Conservation (phyloP, 1,140 invertebrate species). For the Aphidius ervi region DNA sequence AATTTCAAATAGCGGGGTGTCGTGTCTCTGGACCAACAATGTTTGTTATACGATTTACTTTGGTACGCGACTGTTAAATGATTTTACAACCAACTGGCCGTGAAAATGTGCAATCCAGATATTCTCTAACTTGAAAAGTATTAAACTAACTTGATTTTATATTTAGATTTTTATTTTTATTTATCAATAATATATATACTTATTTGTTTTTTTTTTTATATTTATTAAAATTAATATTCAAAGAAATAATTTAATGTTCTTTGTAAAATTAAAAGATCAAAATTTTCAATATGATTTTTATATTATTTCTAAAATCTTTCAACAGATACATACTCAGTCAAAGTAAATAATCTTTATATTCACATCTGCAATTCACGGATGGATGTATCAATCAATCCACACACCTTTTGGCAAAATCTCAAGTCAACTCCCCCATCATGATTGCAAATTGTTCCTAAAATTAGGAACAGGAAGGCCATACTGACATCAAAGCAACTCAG, state of each 20-base stretch:
- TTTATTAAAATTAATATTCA: too few species aligned
- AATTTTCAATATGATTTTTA: too few species aligned
- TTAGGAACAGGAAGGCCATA: too few species aligned
- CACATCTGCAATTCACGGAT: not conserved
- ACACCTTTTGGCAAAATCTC: conserved; percentile 25
- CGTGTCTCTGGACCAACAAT: conserved; percentile 22
- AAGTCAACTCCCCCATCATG: conserved; percentile 12
- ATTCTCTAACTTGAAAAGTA: conserved; percentile 33
- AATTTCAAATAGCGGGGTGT: conserved; percentile 50
- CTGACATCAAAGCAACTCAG: too few species aligned
- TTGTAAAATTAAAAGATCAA: too few species aligned
- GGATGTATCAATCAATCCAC: conserved; percentile 39
- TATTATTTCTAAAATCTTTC: too few species aligned
- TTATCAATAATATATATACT: not conserved
- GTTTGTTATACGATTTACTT: conserved; percentile 51
- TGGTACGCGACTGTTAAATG: conserved; percentile 41
- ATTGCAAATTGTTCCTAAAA: conserved; percentile 11
- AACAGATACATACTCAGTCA: too few species aligned
- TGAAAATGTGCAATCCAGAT: conserved; percentile 46
- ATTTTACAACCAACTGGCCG: conserved; percentile 37
- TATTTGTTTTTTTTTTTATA: not conserved
- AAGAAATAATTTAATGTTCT: too few species aligned
- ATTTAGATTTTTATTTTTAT: conserved; percentile 14
- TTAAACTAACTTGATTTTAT: conserved; percentile 31
- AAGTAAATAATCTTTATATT: too few species aligned